Conservation (phyloP, 2,113 vertebrate genomes). For the Edolisoma coerulescens region DNA sequence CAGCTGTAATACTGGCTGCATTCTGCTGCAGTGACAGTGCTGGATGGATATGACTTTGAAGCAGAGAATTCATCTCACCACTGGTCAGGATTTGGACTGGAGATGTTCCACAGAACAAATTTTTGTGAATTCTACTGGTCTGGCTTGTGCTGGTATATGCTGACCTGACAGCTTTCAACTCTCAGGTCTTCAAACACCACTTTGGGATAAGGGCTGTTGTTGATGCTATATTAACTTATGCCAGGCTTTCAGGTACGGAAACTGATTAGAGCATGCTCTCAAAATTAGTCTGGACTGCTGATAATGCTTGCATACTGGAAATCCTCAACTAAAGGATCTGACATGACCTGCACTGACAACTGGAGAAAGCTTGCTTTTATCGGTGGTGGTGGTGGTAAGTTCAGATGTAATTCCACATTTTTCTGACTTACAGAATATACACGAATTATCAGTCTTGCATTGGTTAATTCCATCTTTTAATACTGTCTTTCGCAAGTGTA, state of each 20-base stretch:
- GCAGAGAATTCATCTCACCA: background rate
- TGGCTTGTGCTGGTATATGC: background rate
- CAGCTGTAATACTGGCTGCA: rapidly evolving
- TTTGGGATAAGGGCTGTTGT: background rate
- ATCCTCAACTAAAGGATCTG: background rate
- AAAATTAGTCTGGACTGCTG: background rate
- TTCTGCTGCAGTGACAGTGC: background rate
- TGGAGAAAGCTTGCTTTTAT: background rate
- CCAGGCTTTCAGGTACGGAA: background rate
- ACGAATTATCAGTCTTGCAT: background rate
- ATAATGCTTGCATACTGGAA: background rate
- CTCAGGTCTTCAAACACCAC: background rate
- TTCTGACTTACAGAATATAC: background rate
- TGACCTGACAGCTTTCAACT: background rate
- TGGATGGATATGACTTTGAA: background rate
- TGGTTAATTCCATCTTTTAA: background rate
- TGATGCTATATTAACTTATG: background rate
- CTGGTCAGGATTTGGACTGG: background rate
- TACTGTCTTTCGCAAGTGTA: background rate
- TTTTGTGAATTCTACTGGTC: background rate
- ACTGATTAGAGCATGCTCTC: background rate
- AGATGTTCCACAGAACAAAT: background rate
- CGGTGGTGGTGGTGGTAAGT: background rate
- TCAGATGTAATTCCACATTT: background rate
- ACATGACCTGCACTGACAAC: background rate